Percentiles rank a stretch among this genome's conserved stretches.
These are phyloP conservation scores for Anodontia alba DNA, from an alignment of 2,888 invertebrate species.

Conservation along the genomic window DNA sequence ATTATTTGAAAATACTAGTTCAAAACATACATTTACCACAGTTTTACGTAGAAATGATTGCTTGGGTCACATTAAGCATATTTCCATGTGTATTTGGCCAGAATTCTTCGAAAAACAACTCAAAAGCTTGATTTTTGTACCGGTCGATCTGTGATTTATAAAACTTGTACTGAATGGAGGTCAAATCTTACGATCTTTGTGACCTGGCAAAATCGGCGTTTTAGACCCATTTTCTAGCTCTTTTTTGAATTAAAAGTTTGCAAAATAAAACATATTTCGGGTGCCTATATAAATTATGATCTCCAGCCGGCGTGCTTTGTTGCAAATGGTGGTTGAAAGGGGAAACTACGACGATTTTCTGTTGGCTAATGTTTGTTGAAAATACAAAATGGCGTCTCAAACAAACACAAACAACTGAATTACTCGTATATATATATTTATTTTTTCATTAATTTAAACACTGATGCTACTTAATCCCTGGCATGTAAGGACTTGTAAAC, in stretches of 20 bases:
- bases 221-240: background rate
- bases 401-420: background rate
- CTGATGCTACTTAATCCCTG: no score
- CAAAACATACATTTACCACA: background rate
- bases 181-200: background rate
- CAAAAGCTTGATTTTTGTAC: background rate
- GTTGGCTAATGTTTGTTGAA: background rate
- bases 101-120: background rate
- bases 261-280: background rate
- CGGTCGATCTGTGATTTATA: background rate
- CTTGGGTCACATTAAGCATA: background rate
- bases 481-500: no score
- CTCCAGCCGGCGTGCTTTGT: background rate
- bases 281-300: background rate
- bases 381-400: constrained; percentile 12
- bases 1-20: background rate
- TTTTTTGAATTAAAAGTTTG: background rate
- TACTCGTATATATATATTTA: no score
- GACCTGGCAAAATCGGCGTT: background rate
- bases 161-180: constrained; percentile 9
- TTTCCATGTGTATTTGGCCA: background rate
- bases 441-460: no score
- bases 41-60: background rate
- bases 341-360: background rate
- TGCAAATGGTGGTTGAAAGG: background rate